Percentiles rank a stretch among this genome's conserved stretches.
phyloP scores from a whole-genome alignment of 92 coral and sea anemone species.

The Phymanthus crucifer region DNA sequence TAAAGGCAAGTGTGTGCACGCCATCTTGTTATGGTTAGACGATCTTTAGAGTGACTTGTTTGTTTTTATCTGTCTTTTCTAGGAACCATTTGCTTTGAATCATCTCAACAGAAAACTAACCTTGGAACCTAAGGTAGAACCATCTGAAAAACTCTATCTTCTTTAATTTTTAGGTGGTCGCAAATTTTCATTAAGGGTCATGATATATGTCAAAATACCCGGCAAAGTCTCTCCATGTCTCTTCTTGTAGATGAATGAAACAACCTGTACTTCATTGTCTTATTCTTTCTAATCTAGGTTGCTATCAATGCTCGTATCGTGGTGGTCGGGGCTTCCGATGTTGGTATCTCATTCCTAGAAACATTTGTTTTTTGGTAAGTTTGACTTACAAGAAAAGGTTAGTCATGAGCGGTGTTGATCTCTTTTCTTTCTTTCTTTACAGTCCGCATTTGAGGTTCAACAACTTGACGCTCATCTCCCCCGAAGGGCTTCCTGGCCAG shows the following conservation, averaged over 20 bases:
- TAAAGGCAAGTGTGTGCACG: constrained; percentile 55
- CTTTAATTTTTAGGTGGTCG: neutral
- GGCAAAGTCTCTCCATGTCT: too few relatives aligned
- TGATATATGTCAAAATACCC: too few relatives aligned
- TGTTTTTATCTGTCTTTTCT: neutral
- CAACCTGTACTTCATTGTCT: neutral
- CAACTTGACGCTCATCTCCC: constrained; percentile 87
- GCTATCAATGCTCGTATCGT: constrained; percentile 95
- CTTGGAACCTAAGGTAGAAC: constrained; percentile 91
- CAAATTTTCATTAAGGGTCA: too few relatives aligned
- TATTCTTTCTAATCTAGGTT: constrained; percentile 47
- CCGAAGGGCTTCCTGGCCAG: constrained; percentile 85
- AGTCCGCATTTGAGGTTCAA: constrained; percentile 96
- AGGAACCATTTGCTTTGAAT: constrained; percentile 91
- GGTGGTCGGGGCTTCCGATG: constrained; percentile 98
- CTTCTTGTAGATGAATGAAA: neutral
- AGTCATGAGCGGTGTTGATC: neutral
- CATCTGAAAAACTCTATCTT: neutral
- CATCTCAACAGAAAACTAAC: constrained; percentile 97
- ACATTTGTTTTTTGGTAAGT: constrained; percentile 89
- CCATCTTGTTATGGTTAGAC: too few relatives aligned
- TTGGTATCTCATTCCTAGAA: constrained; percentile 89
- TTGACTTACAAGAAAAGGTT: neutral
- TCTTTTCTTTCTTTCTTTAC: constrained; percentile 7
- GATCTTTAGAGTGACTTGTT: neutral